Conservation (phyloP, 2,797 vertebrate genomes). For the Tinamus major region DNA sequence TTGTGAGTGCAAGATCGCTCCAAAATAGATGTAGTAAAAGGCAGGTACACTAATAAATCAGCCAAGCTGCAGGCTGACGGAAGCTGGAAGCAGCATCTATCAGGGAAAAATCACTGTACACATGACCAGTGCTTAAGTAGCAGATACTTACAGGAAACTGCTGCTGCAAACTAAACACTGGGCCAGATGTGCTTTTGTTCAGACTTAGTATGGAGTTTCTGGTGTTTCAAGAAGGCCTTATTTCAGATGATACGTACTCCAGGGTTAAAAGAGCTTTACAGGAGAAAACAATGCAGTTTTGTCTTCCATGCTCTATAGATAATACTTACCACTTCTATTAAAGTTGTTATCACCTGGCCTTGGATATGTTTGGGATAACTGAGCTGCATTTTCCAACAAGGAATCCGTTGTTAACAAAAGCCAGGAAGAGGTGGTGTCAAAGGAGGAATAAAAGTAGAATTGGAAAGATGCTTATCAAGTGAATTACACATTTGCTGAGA, state of each 20-base stretch:
- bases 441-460: background rate
- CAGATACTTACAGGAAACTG: background rate
- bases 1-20: background rate
- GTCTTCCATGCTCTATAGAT: background rate
- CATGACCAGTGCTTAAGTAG: background rate
- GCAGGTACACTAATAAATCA: background rate
- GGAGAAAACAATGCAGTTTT: background rate
- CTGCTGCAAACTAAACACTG: background rate
- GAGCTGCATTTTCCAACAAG: background rate
- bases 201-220: background rate
- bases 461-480: background rate
- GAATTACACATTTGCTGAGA: background rate
- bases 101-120: background rate
- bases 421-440: accelerated
- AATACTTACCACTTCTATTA: background rate
- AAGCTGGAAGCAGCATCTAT: background rate
- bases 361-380: background rate
- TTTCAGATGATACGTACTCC: background rate
- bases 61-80: background rate
- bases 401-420: background rate
- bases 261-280: background rate
- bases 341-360: background rate
- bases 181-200: background rate
- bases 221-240: background rate
- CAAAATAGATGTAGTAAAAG: background rate